Percentiles rank a stretch among this genome's conserved stretches.
Evolutionary conservation across 2,113 vertebrate genomes (phyloP).

Genomic region (Sander vitreus): DNA sequence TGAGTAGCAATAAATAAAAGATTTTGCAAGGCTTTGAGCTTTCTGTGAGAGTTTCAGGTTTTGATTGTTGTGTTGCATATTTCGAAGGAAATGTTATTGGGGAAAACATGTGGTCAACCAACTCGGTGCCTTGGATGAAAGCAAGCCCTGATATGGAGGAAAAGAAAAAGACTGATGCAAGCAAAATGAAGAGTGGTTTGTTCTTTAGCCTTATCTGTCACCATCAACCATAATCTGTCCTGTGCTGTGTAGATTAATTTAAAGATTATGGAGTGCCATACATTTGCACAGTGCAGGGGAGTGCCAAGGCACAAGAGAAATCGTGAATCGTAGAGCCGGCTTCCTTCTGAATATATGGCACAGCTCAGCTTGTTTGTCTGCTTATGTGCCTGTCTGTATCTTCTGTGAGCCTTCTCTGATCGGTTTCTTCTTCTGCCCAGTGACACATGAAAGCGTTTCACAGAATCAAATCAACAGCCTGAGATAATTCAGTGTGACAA

Average conservation of each 20-base stretch:
- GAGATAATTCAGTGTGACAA: slow-evolving; percentile 71
- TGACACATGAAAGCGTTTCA: slow-evolving; percentile 68
- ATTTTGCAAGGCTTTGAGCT: slow-evolving; percentile 22
- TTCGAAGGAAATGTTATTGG: slow-evolving; percentile 23
- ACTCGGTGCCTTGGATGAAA: slow-evolving; percentile 2
- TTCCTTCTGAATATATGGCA: slow-evolving; percentile 28
- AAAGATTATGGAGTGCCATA: slow-evolving; percentile 74
- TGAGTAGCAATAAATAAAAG: slow-evolving; percentile 17
- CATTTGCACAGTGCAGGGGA: slow-evolving; percentile 44
- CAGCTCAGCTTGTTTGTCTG: slow-evolving; percentile 17
- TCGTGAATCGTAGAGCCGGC: slow-evolving; percentile 20
- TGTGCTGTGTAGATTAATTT: slow-evolving; percentile 80
- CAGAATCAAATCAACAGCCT: slow-evolving; percentile 69
- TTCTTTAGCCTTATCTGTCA: slow-evolving; percentile 71
- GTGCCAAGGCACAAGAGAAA: slow-evolving; percentile 37
- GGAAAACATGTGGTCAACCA: not conserved
- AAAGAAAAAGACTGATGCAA: slow-evolving; percentile 57
- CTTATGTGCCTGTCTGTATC: slow-evolving; percentile 23
- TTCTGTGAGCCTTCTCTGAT: slow-evolving; percentile 28
- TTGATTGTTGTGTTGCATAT: slow-evolving; percentile 21
- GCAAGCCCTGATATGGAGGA: slow-evolving; percentile 24
- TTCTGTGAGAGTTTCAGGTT: slow-evolving; percentile 3
- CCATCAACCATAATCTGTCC: slow-evolving; percentile 72
- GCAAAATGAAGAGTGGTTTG: slow-evolving; percentile 63
- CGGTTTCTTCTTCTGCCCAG: slow-evolving; percentile 36